Evolutionary conservation across 2,113 vertebrate species (phyloP).

Genomic region (Microtus oregoni): DNA sequence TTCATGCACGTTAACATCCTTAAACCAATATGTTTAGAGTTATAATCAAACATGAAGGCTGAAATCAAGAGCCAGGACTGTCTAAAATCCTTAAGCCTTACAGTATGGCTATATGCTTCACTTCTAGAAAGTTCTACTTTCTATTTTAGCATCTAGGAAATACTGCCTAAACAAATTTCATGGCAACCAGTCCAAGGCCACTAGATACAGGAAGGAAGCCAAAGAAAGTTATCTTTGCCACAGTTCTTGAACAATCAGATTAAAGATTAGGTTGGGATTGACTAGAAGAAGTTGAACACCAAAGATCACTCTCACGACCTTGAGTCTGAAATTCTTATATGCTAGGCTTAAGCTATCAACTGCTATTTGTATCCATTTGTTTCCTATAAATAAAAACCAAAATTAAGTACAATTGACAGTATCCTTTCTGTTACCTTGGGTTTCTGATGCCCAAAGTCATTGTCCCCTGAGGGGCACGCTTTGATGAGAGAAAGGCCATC

Average conservation of each 20-base stretch:
- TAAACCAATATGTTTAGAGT: background rate
- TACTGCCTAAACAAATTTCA: background rate
- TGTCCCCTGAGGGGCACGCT: background rate
- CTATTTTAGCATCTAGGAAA: slow-evolving; percentile 1
- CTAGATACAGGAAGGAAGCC: background rate
- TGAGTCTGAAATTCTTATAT: slow-evolving; percentile 17
- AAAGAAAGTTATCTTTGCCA: background rate
- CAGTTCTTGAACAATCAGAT: background rate
- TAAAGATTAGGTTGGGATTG: slow-evolving; percentile 10
- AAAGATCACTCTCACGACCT: background rate
- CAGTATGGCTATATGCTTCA: background rate
- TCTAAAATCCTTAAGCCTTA: slow-evolving; percentile 19
- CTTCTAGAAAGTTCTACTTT: slow-evolving; percentile 52
- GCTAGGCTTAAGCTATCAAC: slow-evolving; percentile 9
- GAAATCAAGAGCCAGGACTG: background rate
- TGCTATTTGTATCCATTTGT: background rate
- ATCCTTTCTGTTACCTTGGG: background rate
- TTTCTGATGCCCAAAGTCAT: background rate
- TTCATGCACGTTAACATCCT: background rate
- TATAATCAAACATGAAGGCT: background rate
- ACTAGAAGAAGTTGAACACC: background rate
- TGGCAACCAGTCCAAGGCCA: background rate
- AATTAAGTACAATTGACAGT: background rate
- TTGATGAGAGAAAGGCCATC: background rate
- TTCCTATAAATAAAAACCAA: slow-evolving; percentile 12